Conservation (phyloP, 2,797 vertebrate genomes). For the Odontamblyopus rebecca region DNA sequence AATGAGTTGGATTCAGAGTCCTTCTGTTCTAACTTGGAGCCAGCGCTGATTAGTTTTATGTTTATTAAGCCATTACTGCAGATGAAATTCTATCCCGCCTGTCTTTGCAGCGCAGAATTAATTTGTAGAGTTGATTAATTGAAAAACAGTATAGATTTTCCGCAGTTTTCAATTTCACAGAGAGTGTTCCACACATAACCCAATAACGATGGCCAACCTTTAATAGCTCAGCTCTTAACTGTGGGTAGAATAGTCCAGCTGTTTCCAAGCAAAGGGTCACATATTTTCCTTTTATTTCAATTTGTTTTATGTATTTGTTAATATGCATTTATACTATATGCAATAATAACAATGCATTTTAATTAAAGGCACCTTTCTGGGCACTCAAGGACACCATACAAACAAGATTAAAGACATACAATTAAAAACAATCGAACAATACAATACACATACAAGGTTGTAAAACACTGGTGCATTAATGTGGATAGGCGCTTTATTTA, state of each 20-base stretch:
- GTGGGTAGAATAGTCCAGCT: background rate
- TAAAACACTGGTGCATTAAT: too few species aligned
- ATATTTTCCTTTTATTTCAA: background rate
- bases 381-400: too few species aligned
- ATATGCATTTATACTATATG: too few species aligned
- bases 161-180: background rate
- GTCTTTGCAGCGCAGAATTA: background rate
- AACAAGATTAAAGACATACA: too few species aligned
- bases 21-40: constrained; percentile 10
- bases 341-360: too few species aligned
- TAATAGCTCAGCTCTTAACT: background rate
- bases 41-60: constrained; percentile 22
- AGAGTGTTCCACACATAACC: constrained; percentile 10
- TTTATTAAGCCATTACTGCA: constrained; percentile 15
- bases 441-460: too few species aligned
- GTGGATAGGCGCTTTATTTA: too few species aligned
- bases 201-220: constrained; percentile 12
- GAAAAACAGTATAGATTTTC: constrained; percentile 11
- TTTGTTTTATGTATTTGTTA: background rate
- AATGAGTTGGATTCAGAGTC: background rate
- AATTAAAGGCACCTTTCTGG: too few species aligned
- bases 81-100: constrained; percentile 14
- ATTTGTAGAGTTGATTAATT: constrained; percentile 10
- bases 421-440: too few species aligned
- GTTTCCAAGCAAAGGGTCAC: background rate